Percentiles rank a stretch among this genome's conserved stretches.
Evolutionary conservation across 2,113 vertebrate genomes (phyloP).

Genomic region (Chloebia gouldiae): DNA sequence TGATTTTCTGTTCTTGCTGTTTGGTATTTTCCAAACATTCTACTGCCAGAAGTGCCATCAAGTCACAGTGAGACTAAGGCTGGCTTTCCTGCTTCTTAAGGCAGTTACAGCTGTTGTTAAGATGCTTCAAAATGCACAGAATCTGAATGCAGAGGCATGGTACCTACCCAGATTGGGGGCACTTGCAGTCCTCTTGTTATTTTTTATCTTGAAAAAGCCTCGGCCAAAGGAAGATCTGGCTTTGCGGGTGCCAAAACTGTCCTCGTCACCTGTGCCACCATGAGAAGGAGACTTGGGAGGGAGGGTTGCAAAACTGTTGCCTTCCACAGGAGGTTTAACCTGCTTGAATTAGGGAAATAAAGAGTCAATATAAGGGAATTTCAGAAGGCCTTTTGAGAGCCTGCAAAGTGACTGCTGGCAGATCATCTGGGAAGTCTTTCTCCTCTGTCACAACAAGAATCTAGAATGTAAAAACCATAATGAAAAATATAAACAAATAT

Average conservation of each 20-base stretch:
- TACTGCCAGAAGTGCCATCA: neutral
- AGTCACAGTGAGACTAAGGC: neutral
- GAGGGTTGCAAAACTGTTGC: conserved; percentile 72
- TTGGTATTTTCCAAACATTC: neutral
- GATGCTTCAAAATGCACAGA: neutral
- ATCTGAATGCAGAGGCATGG: neutral
- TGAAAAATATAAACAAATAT: neutral
- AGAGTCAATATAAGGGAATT: neutral
- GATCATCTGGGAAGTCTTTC: neutral
- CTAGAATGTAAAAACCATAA: neutral
- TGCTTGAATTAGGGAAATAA: conserved; percentile 47
- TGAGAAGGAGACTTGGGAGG: conserved; percentile 79
- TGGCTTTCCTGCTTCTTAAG: neutral
- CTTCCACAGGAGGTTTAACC: conserved; percentile 73
- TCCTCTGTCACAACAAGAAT: neutral
- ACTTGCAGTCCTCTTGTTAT: conserved; percentile 86
- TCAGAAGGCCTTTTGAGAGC: neutral
- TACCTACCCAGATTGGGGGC: conserved; percentile 90
- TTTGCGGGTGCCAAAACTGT: conserved; percentile 88
- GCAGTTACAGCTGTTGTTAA: neutral
- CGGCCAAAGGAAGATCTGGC: conserved; percentile 92
- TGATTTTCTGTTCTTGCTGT: neutral
- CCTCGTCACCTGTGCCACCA: conserved; percentile 70
- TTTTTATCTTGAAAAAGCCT: conserved; percentile 95
- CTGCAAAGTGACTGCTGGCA: neutral